Evolutionary conservation across 2,888 invertebrate genomes (phyloP).

Genomic region (Trichopria drosophilae): DNA sequence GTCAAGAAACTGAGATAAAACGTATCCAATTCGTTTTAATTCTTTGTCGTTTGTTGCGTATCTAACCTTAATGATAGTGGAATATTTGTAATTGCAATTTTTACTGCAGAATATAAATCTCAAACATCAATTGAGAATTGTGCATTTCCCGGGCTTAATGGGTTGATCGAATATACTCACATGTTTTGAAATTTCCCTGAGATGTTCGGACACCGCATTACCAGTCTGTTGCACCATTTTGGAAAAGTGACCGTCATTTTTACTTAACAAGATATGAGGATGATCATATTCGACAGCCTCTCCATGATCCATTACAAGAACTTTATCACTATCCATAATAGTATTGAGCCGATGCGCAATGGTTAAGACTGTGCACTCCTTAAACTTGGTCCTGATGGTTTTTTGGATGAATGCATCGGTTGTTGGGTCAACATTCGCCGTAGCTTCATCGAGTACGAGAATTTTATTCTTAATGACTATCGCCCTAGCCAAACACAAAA

Average conservation of each 20-base stretch:
- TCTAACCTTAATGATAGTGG: too few relatives aligned
- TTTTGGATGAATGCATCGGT: conserved; percentile 84
- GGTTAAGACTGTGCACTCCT: conserved; percentile 62
- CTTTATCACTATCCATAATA: conserved; percentile 64
- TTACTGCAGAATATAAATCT: too few relatives aligned
- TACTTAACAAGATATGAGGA: conserved; percentile 67
- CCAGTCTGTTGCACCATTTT: conserved; percentile 63
- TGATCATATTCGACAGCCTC: conserved; percentile 67
- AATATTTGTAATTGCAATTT: too few relatives aligned
- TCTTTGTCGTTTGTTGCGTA: too few relatives aligned
- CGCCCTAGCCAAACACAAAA: conserved; percentile 85
- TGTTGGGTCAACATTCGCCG: conserved; percentile 88
- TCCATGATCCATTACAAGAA: conserved; percentile 63
- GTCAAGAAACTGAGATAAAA: too few relatives aligned
- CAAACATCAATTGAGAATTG: too few relatives aligned
- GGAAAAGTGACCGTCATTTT: conserved; percentile 65
- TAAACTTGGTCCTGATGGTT: conserved; percentile 74
- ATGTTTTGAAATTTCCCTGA: conserved; percentile 20
- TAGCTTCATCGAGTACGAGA: conserved; percentile 87
- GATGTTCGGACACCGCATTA: conserved; percentile 24
- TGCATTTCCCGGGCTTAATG: too few relatives aligned
- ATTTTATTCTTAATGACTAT: conserved; percentile 83
- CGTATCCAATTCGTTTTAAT: too few relatives aligned
- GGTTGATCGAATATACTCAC: too few relatives aligned
- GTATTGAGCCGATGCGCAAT: conserved; percentile 66